phyloP scores from a whole-genome alignment of 2,797 vertebrate genomes.

The Chaetophractus vellerosus region DNA sequence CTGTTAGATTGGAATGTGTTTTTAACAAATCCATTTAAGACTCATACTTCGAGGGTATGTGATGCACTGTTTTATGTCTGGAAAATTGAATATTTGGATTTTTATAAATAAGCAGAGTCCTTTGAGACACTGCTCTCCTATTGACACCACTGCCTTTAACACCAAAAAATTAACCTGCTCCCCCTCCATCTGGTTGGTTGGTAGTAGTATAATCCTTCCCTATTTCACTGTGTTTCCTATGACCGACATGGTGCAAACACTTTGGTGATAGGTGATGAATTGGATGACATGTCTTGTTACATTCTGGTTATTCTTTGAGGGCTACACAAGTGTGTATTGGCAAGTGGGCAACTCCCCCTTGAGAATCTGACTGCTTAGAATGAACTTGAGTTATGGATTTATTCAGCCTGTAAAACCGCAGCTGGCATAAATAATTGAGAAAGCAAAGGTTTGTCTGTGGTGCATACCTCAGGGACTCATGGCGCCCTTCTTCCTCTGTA shows the following conservation, averaged over 20 bases:
- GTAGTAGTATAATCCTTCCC: neutral
- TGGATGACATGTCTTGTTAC: slow-evolving; percentile 89
- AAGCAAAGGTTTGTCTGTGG: slow-evolving; percentile 92
- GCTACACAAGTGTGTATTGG: slow-evolving; percentile 80
- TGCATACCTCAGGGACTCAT: slow-evolving; percentile 90
- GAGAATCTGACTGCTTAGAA: slow-evolving; percentile 87
- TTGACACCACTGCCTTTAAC: neutral
- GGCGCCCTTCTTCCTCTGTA: slow-evolving; percentile 88
- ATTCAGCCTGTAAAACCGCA: slow-evolving; percentile 93
- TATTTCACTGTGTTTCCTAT: slow-evolving; percentile 25
- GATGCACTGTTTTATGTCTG: slow-evolving; percentile 27
- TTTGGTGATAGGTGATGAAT: slow-evolving; percentile 82
- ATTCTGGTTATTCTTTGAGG: slow-evolving; percentile 85
- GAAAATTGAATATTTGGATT: slow-evolving; percentile 44
- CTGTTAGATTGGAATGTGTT: slow-evolving; percentile 32
- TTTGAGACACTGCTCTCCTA: neutral
- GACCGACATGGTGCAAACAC: slow-evolving; percentile 51
- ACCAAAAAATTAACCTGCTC: slow-evolving; percentile 1
- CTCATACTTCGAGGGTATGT: neutral
- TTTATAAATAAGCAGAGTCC: neutral
- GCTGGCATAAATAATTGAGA: slow-evolving; percentile 94
- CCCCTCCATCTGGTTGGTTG: neutral
- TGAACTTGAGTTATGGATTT: slow-evolving; percentile 94
- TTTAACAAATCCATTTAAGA: slow-evolving; percentile 42
- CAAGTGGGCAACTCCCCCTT: slow-evolving; percentile 89